Conservation (phyloP, 2,797 vertebrate species). For the Nyctibius grandis region DNA sequence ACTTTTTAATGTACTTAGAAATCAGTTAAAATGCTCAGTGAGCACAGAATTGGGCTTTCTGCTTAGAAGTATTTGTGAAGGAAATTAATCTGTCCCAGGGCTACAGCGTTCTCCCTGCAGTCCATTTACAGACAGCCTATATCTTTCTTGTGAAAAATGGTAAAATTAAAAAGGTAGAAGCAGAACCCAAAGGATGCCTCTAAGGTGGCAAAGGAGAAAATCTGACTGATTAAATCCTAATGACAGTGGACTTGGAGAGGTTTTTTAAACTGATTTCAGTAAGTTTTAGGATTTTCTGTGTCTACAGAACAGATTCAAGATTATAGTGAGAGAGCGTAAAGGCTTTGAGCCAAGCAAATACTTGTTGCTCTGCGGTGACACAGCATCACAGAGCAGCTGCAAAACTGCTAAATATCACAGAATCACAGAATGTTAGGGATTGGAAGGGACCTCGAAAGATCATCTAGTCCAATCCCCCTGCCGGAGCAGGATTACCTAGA, state of each 20-base stretch:
- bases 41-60: not conserved
- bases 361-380: not conserved
- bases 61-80: not conserved
- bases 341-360: not conserved
- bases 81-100: not conserved
- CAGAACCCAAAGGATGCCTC: not conserved
- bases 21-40: not conserved
- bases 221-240: not conserved
- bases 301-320: not conserved
- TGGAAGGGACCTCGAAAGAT: no score
- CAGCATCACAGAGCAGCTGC: not conserved
- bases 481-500: no score
- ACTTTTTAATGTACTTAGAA: not conserved
- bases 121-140: fast-evolving
- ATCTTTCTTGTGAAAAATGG: not conserved
- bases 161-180: not conserved
- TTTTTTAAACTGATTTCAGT: not conserved
- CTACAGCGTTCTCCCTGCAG: not conserved
- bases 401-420: not conserved
- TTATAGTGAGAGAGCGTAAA: not conserved
- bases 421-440: no score
- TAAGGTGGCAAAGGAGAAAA: not conserved
- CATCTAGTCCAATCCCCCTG: no score
- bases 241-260: not conserved
- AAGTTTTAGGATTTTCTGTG: not conserved